These are phyloP conservation scores for Brachionus calyciflorus DNA, from an alignment of 1,140 invertebrate species.

Conservation along the genomic window DNA sequence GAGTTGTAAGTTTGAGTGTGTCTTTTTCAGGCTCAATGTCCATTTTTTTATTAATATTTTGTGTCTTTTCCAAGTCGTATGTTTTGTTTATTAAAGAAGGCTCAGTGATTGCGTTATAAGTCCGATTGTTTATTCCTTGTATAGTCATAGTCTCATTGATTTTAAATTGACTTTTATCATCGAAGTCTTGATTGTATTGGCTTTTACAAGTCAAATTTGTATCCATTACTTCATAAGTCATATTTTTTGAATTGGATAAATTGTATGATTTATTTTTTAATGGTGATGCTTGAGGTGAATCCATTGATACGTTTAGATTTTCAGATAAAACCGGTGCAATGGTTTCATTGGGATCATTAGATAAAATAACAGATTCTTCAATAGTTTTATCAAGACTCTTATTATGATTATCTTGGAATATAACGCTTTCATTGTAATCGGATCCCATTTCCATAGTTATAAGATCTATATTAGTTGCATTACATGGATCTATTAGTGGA, in stretches of 20 bases:
- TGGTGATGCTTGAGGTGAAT: not conserved
- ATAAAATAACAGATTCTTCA: conserved; percentile 21
- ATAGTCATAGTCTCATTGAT: not conserved
- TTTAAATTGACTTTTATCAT: not conserved
- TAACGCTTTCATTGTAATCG: not conserved
- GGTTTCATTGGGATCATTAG: not conserved
- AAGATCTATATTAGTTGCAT: not conserved
- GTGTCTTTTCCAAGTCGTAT: not conserved
- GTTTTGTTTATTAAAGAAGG: conserved; percentile 29
- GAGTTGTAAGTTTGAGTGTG: not conserved
- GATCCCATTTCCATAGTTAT: not conserved
- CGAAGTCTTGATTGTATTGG: not conserved
- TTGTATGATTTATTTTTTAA: not conserved
- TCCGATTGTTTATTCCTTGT: not conserved
- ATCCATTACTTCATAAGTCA: conserved; percentile 14
- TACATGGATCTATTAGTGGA: not conserved
- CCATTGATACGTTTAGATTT: not conserved
- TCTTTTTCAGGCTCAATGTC: not conserved
- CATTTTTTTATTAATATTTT: not conserved
- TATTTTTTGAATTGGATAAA: not conserved
- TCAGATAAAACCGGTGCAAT: not conserved
- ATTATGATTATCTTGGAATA: not conserved
- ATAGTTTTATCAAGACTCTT: not conserved
- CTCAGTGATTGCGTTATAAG: not conserved
- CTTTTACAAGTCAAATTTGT: not conserved